These are phyloP conservation scores for Heterochromis multidens DNA, from an alignment of 2,113 vertebrate species.

Conservation along the genomic window DNA sequence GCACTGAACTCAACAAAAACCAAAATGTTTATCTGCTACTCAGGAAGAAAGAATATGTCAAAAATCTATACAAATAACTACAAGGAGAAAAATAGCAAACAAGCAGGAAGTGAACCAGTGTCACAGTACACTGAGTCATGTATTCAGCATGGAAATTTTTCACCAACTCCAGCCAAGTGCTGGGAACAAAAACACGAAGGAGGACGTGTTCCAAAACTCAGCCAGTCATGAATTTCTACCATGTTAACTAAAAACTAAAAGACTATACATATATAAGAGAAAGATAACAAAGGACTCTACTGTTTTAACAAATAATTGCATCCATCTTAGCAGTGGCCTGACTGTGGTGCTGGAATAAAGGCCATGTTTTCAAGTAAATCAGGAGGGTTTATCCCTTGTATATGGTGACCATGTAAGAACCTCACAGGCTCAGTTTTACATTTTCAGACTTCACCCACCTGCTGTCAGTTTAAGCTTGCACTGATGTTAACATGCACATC, in stretches of 20 bases:
- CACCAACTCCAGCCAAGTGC: not conserved
- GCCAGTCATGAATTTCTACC: not conserved
- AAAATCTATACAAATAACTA: not conserved
- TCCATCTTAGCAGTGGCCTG: not conserved
- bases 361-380: not conserved
- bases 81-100: not conserved
- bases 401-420: not conserved
- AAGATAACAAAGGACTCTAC: not conserved
- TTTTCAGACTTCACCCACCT: too few relatives aligned
- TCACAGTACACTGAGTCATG: not conserved
- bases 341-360: not conserved
- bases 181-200: not conserved
- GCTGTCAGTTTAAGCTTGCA: not conserved
- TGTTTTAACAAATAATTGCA: not conserved
- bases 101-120: not conserved
- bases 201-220: not conserved
- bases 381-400: not conserved
- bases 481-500: not conserved
- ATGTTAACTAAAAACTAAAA: rapidly evolving
- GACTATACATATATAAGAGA: not conserved
- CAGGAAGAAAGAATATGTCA: not conserved
- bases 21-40: not conserved
- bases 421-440: not conserved
- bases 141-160: not conserved
- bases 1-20: not conserved